Evolutionary conservation across 1,140 invertebrate genomes (phyloP), one percentile per base, ranked within the genome.

Genomic region (Eueides isabella): DNA sequence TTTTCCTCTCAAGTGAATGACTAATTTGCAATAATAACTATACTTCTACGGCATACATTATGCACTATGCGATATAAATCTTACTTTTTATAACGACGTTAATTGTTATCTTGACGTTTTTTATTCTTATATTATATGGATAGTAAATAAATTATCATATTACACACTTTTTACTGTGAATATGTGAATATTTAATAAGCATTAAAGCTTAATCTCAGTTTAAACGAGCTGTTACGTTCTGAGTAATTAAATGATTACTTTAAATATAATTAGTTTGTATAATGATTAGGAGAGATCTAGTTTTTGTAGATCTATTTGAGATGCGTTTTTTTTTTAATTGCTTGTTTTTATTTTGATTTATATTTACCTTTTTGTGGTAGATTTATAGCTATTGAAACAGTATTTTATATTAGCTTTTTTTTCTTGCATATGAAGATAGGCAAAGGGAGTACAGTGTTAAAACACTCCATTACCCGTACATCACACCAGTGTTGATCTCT

Each of bases 71-170:
- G 48, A 66, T 30, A 66, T 72, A 72, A 72, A 66, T 72, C 70
- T 31, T 28, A 64, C 44, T 72, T n/a, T 72, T 72, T 72, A 72
- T 41, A 62, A 65, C 26, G 48, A 71, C 63, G 63, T 16, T 72
- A 48, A 66, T 65, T 66, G 29, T 61, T 66, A 72, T 31, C 23
- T 35, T 66, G 55, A 61, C 63, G 65, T 72, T 66, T 72, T 72
- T 44, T 72, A 35, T 44, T 44, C 16, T 44, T 19, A 44, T 55
- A 38, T 64, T 65, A 44, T 64, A 71, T 71, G 62, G 69, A 71
- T 62, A 71, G 30, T 65, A 33, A 66, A 72, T 72, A 69, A 55
- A 55, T 55, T 55, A 55, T 12, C 48, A 55, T 69, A 69, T 69
- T 67, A 67, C 28, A 67, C 66, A 67, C 66, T 67, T 67, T 67